Evolutionary conservation across 2,113 vertebrate genomes (phyloP).

Genomic region (Apeltes quadracus): DNA sequence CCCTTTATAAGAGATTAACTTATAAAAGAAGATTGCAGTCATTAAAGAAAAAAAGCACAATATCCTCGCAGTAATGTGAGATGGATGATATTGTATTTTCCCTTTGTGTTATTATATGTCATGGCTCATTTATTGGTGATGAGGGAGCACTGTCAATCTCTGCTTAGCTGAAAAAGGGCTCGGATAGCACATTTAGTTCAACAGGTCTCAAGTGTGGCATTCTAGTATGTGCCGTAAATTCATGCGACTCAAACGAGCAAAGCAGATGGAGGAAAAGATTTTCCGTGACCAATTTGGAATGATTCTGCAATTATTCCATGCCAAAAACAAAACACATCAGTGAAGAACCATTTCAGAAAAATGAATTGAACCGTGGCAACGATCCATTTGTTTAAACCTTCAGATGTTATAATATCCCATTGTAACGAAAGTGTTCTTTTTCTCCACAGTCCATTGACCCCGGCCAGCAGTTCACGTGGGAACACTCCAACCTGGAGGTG

Average conservation of each 20-base stretch:
- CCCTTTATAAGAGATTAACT: constrained; percentile 15
- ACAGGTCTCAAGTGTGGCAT: constrained; percentile 54
- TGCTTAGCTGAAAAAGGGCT: constrained; percentile 27
- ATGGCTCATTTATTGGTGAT: constrained; percentile 52
- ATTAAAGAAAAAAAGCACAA: constrained; percentile 34
- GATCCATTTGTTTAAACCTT: neutral
- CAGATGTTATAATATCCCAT: neutral
- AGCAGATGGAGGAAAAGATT: constrained; percentile 14
- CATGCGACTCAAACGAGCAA: constrained; percentile 43
- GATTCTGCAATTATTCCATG: neutral
- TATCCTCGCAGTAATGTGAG: constrained; percentile 39
- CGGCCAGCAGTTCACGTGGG: constrained; percentile 98
- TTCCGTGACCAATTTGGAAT: constrained; percentile 32
- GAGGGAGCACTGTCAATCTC: constrained; percentile 53
- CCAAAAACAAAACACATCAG: too few species aligned
- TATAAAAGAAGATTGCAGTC: constrained; percentile 24
- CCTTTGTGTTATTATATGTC: constrained; percentile 52
- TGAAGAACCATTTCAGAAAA: too few species aligned
- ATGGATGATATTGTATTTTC: constrained; percentile 36
- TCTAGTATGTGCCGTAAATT: constrained; percentile 41
- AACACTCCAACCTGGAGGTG: constrained; percentile 98
- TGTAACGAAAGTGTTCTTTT: constrained; percentile 54
- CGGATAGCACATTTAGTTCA: constrained; percentile 34
- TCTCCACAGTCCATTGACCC: constrained; percentile 94
- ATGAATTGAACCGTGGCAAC: neutral